Conservation (phyloP, 1,140 invertebrate species). For the Linepithema humile region DNA sequence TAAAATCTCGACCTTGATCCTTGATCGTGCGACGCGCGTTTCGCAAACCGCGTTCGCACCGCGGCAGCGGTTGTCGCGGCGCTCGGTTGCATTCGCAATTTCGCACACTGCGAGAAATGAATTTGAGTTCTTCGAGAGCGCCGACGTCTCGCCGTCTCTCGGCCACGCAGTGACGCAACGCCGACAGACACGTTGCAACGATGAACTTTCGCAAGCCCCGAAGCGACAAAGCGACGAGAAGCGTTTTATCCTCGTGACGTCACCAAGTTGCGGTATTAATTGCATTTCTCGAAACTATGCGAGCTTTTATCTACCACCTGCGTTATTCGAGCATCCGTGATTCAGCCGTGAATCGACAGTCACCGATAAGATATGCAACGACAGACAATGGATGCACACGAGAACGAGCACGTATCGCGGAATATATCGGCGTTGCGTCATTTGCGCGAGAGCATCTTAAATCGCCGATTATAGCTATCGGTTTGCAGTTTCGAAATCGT, state of each 20-base stretch:
- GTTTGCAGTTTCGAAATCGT: not conserved
- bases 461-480: slow-evolving; percentile 30
- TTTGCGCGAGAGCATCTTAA: not conserved
- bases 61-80: not conserved
- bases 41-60: slow-evolving; percentile 18
- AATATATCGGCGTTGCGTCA: slow-evolving; percentile 57
- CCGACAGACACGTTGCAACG: not conserved
- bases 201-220: slow-evolving; percentile 5
- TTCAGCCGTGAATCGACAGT: slow-evolving; percentile 31
- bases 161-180: slow-evolving; percentile 4
- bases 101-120: not conserved
- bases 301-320: slow-evolving; percentile 39
- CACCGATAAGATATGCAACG: slow-evolving; percentile 58
- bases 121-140: not conserved
- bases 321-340: slow-evolving; percentile 48
- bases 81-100: not conserved
- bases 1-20: slow-evolving; percentile 53
- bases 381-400: slow-evolving; percentile 53
- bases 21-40: slow-evolving; percentile 47
- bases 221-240: not conserved
- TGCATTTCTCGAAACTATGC: slow-evolving; percentile 65
- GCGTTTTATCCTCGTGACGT: slow-evolving; percentile 7
- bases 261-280: slow-evolving; percentile 59
- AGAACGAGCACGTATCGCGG: slow-evolving; percentile 52
- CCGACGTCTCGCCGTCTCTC: too few species aligned